Percentiles rank a stretch among this genome's conserved stretches.
phyloP scores from a whole-genome alignment of 2,113 vertebrate species.

The rabbit (Oryctolagus cuniculus) region DNA sequence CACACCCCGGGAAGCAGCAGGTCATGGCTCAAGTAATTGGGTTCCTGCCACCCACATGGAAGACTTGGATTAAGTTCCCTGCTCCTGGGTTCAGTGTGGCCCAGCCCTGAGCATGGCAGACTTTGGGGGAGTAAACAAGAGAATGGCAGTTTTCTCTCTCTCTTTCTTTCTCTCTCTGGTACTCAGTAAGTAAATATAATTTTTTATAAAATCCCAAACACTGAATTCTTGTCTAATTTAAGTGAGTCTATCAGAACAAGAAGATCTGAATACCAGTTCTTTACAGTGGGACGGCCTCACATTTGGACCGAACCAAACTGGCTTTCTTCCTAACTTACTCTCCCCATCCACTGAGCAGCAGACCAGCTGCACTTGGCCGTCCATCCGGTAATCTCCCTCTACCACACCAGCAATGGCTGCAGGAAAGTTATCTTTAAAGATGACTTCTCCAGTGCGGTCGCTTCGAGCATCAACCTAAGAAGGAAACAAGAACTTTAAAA shows the following conservation, averaged over 20 bases:
- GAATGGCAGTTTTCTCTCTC: too few species aligned
- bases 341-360: constrained; percentile 97
- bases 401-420: constrained; percentile 96
- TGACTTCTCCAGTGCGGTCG: constrained; percentile 97
- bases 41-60: too few species aligned
- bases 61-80: too few species aligned
- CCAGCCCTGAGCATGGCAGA: too few species aligned
- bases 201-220: background rate
- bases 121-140: too few species aligned
- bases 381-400: constrained; percentile 98
- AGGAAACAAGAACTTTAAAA: constrained; percentile 27
- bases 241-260: background rate
- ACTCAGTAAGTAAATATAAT: background rate
- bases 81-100: too few species aligned
- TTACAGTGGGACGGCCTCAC: background rate
- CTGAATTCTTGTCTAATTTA: background rate
- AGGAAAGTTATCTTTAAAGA: constrained; percentile 99
- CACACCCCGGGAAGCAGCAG: too few species aligned
- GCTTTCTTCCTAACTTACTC: constrained; percentile 86
- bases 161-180: too few species aligned
- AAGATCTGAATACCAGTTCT: background rate
- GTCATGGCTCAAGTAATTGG: too few species aligned
- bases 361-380: constrained; percentile 95
- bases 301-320: background rate
- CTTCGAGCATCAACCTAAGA: constrained; percentile 96